Percentiles rank a stretch among this genome's conserved stretches.
Evolutionary conservation across 2,113 vertebrate genomes (phyloP).

Genomic region (Podilymbus podiceps): DNA sequence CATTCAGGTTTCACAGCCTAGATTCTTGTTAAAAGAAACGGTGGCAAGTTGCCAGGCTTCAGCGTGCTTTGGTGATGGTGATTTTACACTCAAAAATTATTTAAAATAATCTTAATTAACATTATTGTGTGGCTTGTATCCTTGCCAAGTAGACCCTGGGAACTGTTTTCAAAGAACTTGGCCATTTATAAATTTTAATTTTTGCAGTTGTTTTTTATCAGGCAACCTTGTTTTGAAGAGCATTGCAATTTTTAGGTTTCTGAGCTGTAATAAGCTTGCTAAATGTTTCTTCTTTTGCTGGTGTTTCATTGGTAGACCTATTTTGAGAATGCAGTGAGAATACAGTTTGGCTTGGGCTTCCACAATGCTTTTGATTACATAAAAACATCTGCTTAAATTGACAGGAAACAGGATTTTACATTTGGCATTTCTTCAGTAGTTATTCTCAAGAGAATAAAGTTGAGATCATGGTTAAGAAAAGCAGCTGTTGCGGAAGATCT

Average conservation of each 20-base stretch:
- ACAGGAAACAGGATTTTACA: conserved; percentile 69
- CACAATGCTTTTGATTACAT: conserved; percentile 63
- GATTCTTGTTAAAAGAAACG: background rate
- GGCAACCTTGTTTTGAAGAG: background rate
- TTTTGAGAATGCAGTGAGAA: conserved; percentile 25
- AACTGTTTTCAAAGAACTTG: background rate
- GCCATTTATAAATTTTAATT: background rate
- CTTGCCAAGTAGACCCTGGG: background rate
- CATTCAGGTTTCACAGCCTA: background rate
- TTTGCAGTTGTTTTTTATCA: background rate
- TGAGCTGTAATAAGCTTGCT: background rate
- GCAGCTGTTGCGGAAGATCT: conserved; percentile 72
- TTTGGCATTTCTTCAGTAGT: conserved; percentile 68
- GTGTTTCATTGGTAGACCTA: background rate
- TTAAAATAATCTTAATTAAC: background rate
- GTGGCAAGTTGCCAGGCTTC: background rate
- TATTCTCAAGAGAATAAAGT: conserved; percentile 64
- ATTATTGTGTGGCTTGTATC: background rate
- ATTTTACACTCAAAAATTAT: background rate
- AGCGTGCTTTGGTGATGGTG: background rate
- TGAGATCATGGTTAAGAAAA: conserved; percentile 72
- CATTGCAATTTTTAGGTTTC: background rate
- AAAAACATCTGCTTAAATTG: conserved; percentile 71
- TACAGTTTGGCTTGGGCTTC: conserved; percentile 18
- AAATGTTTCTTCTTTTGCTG: background rate